Evolutionary conservation across 2,113 vertebrate species (phyloP).

Genomic region (Myrmecophaga tridactyla): DNA sequence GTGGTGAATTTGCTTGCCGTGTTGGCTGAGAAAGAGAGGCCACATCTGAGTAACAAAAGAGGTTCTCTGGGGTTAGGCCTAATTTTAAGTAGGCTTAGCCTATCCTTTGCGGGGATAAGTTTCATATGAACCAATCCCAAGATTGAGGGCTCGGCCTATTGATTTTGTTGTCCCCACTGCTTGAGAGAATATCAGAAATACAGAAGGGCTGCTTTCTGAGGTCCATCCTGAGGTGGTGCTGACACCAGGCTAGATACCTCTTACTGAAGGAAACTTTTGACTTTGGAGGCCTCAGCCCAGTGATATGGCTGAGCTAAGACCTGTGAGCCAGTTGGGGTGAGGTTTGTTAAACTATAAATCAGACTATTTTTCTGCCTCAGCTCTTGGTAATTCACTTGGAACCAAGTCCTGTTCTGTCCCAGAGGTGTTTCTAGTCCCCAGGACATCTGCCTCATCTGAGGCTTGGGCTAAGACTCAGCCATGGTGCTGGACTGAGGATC

Average conservation of each 20-base stretch:
- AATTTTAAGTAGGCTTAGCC: too few species aligned
- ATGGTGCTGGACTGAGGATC: background rate
- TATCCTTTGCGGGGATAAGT: too few species aligned
- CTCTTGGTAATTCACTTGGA: conserved; percentile 27
- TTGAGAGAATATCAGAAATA: too few species aligned
- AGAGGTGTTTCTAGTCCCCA: background rate
- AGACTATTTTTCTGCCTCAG: background rate
- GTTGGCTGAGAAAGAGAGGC: too few species aligned
- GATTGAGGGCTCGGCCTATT: too few species aligned
- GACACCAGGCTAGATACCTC: background rate
- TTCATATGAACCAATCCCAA: too few species aligned
- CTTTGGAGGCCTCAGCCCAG: background rate
- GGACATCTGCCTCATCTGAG: background rate
- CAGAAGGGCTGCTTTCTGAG: background rate
- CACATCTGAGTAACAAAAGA: too few species aligned
- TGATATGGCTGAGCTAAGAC: background rate
- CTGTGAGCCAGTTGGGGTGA: background rate
- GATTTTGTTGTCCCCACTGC: too few species aligned
- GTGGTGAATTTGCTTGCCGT: too few species aligned
- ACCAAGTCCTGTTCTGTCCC: background rate
- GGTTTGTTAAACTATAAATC: background rate
- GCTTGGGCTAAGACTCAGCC: background rate
- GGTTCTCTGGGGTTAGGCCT: too few species aligned
- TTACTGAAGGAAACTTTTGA: background rate
- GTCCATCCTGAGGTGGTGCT: background rate